Evolutionary conservation across 1,140 invertebrate genomes (phyloP).

Genomic region (Drosophila paulistorum): DNA sequence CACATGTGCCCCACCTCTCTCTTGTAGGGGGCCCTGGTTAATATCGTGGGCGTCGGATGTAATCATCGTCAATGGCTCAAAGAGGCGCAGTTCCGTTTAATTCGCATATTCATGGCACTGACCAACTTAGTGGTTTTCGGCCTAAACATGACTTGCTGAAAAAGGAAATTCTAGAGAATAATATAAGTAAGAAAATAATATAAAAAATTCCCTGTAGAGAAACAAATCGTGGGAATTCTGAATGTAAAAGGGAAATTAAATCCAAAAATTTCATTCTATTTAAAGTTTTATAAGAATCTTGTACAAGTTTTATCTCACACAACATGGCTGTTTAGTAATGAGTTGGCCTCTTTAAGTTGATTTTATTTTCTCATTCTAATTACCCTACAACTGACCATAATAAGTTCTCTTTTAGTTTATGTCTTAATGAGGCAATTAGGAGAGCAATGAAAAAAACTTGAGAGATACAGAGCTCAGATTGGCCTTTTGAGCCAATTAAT

Average conservation of each 20-base stretch:
- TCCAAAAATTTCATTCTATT: neutral
- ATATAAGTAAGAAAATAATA: neutral
- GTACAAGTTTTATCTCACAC: neutral
- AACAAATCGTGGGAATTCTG: neutral
- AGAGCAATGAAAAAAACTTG: slow-evolving; percentile 40
- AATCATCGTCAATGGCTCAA: slow-evolving; percentile 14
- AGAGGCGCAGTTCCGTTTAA: slow-evolving; percentile 11
- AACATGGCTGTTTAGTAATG: slow-evolving; percentile 40
- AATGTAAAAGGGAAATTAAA: slow-evolving; percentile 1
- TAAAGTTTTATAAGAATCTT: neutral
- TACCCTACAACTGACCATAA: slow-evolving; percentile 38
- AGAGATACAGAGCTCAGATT: slow-evolving; percentile 15
- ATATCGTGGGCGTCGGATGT: slow-evolving; percentile 15
- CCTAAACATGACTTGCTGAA: neutral
- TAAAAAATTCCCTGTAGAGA: neutral
- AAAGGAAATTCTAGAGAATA: neutral
- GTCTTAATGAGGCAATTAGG: slow-evolving; percentile 58
- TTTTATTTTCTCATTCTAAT: slow-evolving; percentile 64
- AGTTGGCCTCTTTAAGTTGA: slow-evolving; percentile 23
- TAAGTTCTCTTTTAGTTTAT: slow-evolving; percentile 27
- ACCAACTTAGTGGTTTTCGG: neutral
- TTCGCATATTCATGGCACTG: neutral
- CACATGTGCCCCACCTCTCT: neutral
- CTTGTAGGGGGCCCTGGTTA: neutral
- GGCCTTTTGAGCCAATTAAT: slow-evolving; percentile 3